These are phyloP conservation scores for Eupsilia transversa DNA, from an alignment of 2,888 invertebrate species.

Conservation along the genomic window DNA sequence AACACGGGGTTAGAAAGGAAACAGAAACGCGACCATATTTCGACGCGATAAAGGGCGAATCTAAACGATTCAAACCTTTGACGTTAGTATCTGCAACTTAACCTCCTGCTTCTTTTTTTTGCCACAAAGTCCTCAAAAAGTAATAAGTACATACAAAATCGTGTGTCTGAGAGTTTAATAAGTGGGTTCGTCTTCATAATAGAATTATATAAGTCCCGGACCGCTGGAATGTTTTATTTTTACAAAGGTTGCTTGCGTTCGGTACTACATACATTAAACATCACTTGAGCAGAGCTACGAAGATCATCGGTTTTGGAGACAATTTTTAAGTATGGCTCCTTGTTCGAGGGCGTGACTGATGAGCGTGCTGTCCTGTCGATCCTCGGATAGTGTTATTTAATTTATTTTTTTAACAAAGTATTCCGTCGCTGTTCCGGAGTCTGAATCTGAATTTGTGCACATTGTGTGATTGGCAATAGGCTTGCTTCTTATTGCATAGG, in stretches of 20 bases:
- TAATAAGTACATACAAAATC: slow-evolving; percentile 20
- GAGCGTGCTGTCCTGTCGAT: neutral
- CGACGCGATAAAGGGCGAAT: neutral
- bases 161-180: slow-evolving; percentile 44
- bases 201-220: slow-evolving; percentile 67
- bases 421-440: neutral
- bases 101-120: too few relatives aligned
- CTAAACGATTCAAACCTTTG: neutral
- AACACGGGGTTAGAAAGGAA: too few relatives aligned
- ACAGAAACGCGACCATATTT: neutral
- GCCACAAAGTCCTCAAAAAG: neutral
- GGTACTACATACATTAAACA: slow-evolving; percentile 64
- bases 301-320: slow-evolving; percentile 10
- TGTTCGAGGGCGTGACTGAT: neutral
- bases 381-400: neutral
- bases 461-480: neutral
- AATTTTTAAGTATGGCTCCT: neutral
- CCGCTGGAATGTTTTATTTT: slow-evolving; percentile 63
- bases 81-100: neutral
- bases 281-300: slow-evolving; percentile 41
- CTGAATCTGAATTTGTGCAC: neutral
- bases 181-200: slow-evolving; percentile 60
- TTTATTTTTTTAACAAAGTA: neutral
- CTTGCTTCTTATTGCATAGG: neutral
- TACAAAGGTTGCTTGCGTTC: slow-evolving; percentile 65